Evolutionary conservation across 2,797 vertebrate species (phyloP), one percentile per base, ranked within the genome.

Genomic region (Neostethus bicornis): DNA sequence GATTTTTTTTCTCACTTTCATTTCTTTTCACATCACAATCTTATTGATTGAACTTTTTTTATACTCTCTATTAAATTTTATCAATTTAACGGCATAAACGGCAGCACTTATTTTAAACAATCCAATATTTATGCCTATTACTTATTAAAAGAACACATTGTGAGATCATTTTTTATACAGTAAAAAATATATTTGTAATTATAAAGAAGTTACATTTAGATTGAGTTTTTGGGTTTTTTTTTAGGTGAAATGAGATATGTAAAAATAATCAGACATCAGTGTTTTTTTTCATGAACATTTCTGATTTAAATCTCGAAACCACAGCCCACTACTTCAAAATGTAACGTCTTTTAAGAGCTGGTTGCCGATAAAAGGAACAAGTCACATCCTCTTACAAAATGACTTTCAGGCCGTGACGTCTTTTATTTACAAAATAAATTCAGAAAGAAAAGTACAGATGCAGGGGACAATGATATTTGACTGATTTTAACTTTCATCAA

Each of bases 1-100:
- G 11, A 50, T 20, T 29, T 4, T 5, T 51, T 62, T 65, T 41
- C 12, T 13, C 20, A 47, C 26, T 23, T 48, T 24, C 41, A 55
- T 14, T 48, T 31, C 3, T 42, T 42, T 14, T 17, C 8, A 35
- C 54, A 50, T 24, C 42, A 32, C 10, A 19, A 14, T 19, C 16
- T 41, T 5, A 19, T 46, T 24, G 17, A 16, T 5, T 41, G 28
- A 24, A 17, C 17, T 4, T 5, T 37, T n/a, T n/a, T n/a, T n/a
- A n/a, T n/a, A n/a, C n/a, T n/a, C n/a, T n/a, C n/a, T n/a, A n/a
- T n/a, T n/a, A n/a, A n/a, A n/a, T n/a, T n/a, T n/a, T n/a, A n/a
- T n/a, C n/a, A n/a, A n/a, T n/a, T n/a, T n/a, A n/a, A n/a, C n/a
- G n/a, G n/a, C n/a, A n/a, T n/a, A n/a, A n/a, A n/a, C n/a, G n/a